These are phyloP conservation scores for Heliconius aoede DNA, from an alignment of 2,888 invertebrate genomes.

Conservation along the genomic window DNA sequence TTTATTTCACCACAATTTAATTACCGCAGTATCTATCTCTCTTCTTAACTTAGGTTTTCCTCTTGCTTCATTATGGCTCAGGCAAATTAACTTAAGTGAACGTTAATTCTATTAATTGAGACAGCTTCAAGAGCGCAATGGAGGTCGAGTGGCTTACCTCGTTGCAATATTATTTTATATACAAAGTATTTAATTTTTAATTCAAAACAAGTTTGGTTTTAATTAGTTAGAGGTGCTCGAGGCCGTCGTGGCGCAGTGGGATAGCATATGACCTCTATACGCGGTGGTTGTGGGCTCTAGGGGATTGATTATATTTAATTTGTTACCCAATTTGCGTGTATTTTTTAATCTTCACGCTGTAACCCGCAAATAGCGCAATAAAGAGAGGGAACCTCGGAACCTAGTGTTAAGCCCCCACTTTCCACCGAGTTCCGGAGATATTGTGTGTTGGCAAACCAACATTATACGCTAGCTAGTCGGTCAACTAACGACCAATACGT, in stretches of 20 bases:
- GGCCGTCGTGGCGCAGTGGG: not conserved
- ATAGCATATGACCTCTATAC: too few relatives aligned
- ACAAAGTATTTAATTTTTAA: not conserved
- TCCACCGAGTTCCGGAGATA: too few relatives aligned
- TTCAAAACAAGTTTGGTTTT: not conserved
- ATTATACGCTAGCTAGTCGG: slow-evolving; percentile 1
- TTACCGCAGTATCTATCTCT: not conserved
- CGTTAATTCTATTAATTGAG: slow-evolving; percentile 15
- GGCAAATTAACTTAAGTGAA: slow-evolving; percentile 15
- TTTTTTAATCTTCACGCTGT: too few relatives aligned
- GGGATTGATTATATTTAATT: not conserved
- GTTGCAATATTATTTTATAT: not conserved
- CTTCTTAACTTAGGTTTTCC: slow-evolving; percentile 6
- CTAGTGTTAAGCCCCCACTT: too few relatives aligned
- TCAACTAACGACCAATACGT: slow-evolving; percentile 7
- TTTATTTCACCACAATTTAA: not conserved
- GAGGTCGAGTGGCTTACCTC: slow-evolving; percentile 9
- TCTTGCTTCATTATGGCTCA: slow-evolving; percentile 1
- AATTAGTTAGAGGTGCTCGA: not conserved
- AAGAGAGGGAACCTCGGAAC: too few relatives aligned
- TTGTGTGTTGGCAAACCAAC: not conserved
- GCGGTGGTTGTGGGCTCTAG: not conserved
- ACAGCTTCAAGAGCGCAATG: not conserved
- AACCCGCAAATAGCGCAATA: too few relatives aligned
- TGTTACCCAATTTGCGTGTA: not conserved